These are phyloP conservation scores for Chelon auratus DNA, from an alignment of 2,797 vertebrate genomes.

Conservation along the genomic window DNA sequence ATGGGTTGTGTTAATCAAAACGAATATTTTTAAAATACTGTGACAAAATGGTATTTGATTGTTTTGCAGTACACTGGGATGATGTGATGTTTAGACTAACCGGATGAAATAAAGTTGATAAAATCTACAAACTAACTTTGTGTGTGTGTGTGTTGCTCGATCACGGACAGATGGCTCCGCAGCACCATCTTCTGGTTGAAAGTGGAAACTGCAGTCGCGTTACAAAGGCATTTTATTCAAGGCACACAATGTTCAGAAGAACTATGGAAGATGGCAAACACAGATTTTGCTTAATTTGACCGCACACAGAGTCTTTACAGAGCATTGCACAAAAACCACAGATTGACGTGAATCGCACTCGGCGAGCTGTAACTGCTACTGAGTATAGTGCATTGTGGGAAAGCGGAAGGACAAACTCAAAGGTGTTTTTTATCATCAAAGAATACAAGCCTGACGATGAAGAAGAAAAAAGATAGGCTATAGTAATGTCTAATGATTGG, in stretches of 20 bases:
- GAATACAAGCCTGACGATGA: neutral
- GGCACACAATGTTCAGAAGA: slow-evolving; percentile 69
- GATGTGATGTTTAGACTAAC: slow-evolving; percentile 84
- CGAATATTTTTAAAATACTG: slow-evolving; percentile 53
- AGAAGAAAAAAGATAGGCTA: neutral
- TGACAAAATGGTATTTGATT: slow-evolving; percentile 57
- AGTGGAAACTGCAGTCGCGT: slow-evolving; percentile 1
- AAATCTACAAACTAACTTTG: slow-evolving; percentile 23
- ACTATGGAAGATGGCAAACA: slow-evolving; percentile 28
- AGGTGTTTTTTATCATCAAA: neutral
- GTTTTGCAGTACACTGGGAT: slow-evolving; percentile 76
- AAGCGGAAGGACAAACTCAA: slow-evolving; percentile 7
- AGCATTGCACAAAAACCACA: slow-evolving; percentile 41
- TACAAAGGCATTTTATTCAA: slow-evolving; percentile 74
- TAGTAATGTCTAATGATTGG: slow-evolving; percentile 23
- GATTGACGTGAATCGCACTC: slow-evolving; percentile 7
- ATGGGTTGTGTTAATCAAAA: slow-evolving; percentile 60
- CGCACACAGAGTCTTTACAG: slow-evolving; percentile 47
- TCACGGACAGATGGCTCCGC: slow-evolving; percentile 1
- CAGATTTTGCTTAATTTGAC: slow-evolving; percentile 4
- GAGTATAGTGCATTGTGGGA: slow-evolving; percentile 15
- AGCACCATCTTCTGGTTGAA: slow-evolving; percentile 55
- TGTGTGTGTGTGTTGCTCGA: neutral
- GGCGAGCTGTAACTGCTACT: neutral
- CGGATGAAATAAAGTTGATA: slow-evolving; percentile 81